Evolutionary conservation across 2,888 invertebrate genomes (phyloP).

Genomic region (Polydrusus pterygomalis): DNA sequence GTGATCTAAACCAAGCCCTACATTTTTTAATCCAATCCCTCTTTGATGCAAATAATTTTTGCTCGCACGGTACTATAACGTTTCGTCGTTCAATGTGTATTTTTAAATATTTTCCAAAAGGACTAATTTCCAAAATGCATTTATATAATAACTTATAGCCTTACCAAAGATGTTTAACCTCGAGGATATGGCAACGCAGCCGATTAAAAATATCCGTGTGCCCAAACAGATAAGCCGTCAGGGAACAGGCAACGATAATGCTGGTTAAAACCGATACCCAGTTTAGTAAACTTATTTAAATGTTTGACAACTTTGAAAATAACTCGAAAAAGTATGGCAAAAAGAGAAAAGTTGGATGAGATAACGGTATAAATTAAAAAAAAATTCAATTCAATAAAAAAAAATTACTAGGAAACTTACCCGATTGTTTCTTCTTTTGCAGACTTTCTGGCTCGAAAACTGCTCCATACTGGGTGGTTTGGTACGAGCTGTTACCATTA

Average conservation of each 20-base stretch:
- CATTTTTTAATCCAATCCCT: no score
- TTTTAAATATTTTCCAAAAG: no score
- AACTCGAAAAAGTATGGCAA: not conserved
- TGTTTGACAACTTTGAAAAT: not conserved
- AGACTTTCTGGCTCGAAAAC: slow-evolving; percentile 51
- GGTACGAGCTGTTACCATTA: slow-evolving; percentile 43
- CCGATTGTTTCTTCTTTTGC: slow-evolving; percentile 47
- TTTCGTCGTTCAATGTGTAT: no score
- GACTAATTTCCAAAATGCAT: no score
- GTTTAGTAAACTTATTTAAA: not conserved
- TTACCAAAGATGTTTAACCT: not conserved
- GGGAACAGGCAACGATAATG: slow-evolving; percentile 6
- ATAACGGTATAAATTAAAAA: not conserved
- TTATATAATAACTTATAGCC: not conserved
- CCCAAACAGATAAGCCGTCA: slow-evolving; percentile 26
- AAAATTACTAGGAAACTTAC: slow-evolving; percentile 23
- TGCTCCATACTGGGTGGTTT: slow-evolving; percentile 36
- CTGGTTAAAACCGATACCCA: not conserved
- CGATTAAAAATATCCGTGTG: slow-evolving; percentile 38
- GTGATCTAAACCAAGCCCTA: no score
- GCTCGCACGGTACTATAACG: no score
- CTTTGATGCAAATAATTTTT: no score
- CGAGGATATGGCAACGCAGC: slow-evolving; percentile 30
- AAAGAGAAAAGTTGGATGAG: not conserved
- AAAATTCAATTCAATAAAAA: not conserved